Evolutionary conservation across 1,140 invertebrate genomes (phyloP).

Genomic region (Leptonema lineaticorne): DNA sequence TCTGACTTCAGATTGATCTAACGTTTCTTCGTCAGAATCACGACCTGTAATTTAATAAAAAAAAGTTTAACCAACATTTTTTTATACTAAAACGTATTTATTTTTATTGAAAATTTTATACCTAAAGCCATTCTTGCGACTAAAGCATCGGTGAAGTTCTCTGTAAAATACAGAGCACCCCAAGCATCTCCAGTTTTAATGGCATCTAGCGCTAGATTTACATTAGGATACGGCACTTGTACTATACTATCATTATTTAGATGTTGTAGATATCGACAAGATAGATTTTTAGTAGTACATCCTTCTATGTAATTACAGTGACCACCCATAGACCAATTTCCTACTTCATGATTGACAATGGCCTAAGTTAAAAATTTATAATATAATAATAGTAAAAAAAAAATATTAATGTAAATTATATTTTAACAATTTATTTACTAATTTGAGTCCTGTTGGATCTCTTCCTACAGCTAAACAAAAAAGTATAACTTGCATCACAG

Average conservation of each 20-base stretch:
- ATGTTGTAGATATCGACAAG: conserved; percentile 73
- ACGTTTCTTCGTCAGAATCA: conserved; percentile 72
- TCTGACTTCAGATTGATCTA: conserved; percentile 77
- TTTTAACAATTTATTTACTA: conserved; percentile 51
- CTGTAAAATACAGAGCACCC: conserved; percentile 82
- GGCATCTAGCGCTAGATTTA: conserved; percentile 67
- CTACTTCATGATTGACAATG: conserved; percentile 82
- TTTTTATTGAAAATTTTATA: conserved; percentile 33
- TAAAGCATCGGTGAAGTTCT: conserved; percentile 83
- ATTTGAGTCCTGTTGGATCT: conserved; percentile 78
- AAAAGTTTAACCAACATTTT: background rate
- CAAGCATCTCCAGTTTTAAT: conserved; percentile 77
- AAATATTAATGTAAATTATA: background rate
- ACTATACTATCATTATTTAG: conserved; percentile 66
- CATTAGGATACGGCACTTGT: conserved; percentile 68
- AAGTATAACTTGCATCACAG: conserved; percentile 90
- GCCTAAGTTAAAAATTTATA: too few relatives aligned
- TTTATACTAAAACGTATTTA: background rate
- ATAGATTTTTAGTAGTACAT: conserved; percentile 70
- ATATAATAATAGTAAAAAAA: conserved; percentile 8
- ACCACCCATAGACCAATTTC: conserved; percentile 56
- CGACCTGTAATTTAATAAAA: conserved; percentile 49
- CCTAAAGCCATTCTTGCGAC: conserved; percentile 68
- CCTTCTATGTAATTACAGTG: conserved; percentile 56
- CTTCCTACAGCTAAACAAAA: conserved; percentile 94